A percentile compares a stretch with the other conserved stretches of the same genome.
Conservation (phyloP, 2,797 vertebrate species). For the Spizella passerina region DNA sequence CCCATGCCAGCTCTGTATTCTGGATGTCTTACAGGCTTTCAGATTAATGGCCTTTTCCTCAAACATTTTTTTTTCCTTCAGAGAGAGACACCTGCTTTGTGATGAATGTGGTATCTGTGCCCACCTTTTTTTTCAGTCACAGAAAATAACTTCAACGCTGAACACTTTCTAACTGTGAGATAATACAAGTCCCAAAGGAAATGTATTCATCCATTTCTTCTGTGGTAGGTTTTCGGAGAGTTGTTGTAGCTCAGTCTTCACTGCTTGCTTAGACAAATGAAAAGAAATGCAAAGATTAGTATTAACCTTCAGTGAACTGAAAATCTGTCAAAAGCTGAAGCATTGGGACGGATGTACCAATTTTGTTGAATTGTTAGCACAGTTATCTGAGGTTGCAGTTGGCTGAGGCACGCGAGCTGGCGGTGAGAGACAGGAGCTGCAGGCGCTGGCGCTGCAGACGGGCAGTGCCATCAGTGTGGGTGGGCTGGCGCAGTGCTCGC, state of each 20-base stretch:
- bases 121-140: background rate
- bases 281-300: background rate
- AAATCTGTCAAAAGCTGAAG: background rate
- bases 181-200: background rate
- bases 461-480: accelerated
- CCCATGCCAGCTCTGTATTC: background rate
- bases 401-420: background rate
- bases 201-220: background rate
- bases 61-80: background rate
- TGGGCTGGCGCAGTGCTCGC: accelerated
- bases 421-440: background rate
- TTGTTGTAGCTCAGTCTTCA: background rate
- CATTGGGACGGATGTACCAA: accelerated
- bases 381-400: background rate
- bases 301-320: background rate
- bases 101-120: background rate
- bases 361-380: background rate
- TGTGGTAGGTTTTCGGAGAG: background rate
- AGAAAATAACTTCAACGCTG: background rate
- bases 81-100: background rate
- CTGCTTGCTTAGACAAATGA: background rate
- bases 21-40: background rate
- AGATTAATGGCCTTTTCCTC: background rate
- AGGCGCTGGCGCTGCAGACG: background rate
- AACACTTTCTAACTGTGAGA: background rate